A percentile compares a stretch with the other conserved stretches of the same genome.
Conservation (phyloP, 2,888 invertebrate species). For the Galerucella pusilla region DNA sequence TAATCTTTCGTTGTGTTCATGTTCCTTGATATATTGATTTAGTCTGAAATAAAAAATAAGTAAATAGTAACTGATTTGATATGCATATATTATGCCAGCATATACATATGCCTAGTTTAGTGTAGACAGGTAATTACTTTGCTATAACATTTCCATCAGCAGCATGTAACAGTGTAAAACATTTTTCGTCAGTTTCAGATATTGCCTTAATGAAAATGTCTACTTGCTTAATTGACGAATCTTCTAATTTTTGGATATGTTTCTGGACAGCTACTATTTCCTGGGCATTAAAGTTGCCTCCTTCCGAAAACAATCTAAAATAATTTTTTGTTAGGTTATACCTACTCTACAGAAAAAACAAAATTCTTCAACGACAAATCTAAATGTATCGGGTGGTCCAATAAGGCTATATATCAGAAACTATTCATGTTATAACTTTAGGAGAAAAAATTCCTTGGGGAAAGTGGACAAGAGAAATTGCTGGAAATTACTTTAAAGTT, state of each 20-base stretch:
- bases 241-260: constrained; percentile 46
- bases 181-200: constrained; percentile 68
- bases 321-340: background rate
- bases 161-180: constrained; percentile 24
- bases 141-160: constrained; percentile 27
- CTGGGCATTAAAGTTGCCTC: constrained; percentile 53
- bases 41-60: constrained; percentile 33
- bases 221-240: constrained; percentile 89
- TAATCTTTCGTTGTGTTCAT: constrained; percentile 47
- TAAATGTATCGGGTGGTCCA: no score
- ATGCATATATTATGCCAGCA: no score
- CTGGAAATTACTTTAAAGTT: no score
- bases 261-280: constrained; percentile 52
- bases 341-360: no score
- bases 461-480: no score
- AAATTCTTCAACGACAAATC: no score
- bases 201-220: constrained; percentile 88
- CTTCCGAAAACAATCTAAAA: constrained; percentile 57
- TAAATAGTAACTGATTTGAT: background rate
- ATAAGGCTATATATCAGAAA: no score
- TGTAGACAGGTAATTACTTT: constrained; percentile 26
- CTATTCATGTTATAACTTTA: no score
- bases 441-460: no score
- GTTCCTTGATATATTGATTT: constrained; percentile 42
- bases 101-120: no score